phyloP scores from a whole-genome alignment of 2,797 vertebrate genomes.

The Hippopotamyrus pictus region DNA sequence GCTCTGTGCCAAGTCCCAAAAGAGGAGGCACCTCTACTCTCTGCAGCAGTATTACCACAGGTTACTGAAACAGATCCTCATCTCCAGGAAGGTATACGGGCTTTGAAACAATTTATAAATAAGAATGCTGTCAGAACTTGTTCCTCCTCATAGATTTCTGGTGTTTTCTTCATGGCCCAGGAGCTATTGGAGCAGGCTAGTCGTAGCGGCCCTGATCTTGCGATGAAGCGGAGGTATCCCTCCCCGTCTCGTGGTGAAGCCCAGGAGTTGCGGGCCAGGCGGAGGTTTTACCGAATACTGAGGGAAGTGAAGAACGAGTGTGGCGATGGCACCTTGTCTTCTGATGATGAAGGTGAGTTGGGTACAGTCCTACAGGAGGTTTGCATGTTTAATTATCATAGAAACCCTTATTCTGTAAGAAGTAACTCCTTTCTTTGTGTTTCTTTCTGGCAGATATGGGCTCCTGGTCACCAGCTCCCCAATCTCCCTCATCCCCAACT shows the following conservation, averaged over 20 bases:
- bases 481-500: slow-evolving; percentile 70
- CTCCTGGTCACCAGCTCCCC: slow-evolving; percentile 60
- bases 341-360: slow-evolving; percentile 86
- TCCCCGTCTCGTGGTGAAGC: slow-evolving; percentile 67
- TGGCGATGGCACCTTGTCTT: slow-evolving; percentile 82
- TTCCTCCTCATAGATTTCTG: background rate
- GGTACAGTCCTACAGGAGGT: background rate
- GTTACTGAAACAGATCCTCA: slow-evolving; percentile 87
- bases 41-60: slow-evolving; percentile 94
- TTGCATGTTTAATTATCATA: background rate
- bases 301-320: slow-evolving; percentile 89
- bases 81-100: slow-evolving; percentile 78
- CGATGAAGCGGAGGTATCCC: slow-evolving; percentile 62
- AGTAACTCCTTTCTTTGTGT: background rate
- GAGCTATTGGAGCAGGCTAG: slow-evolving; percentile 81
- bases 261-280: slow-evolving; percentile 72
- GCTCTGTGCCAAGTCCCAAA: slow-evolving; percentile 86
- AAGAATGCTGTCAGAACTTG: background rate
- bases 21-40: slow-evolving; percentile 76
- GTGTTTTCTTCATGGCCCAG: slow-evolving; percentile 49
- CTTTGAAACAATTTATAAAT: background rate
- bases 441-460: slow-evolving; percentile 50
- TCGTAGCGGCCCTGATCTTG: slow-evolving; percentile 73
- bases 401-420: background rate
- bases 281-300: slow-evolving; percentile 77